Conservation (phyloP, 1,140 invertebrate genomes). For the Zaprionus ghesquierei region DNA sequence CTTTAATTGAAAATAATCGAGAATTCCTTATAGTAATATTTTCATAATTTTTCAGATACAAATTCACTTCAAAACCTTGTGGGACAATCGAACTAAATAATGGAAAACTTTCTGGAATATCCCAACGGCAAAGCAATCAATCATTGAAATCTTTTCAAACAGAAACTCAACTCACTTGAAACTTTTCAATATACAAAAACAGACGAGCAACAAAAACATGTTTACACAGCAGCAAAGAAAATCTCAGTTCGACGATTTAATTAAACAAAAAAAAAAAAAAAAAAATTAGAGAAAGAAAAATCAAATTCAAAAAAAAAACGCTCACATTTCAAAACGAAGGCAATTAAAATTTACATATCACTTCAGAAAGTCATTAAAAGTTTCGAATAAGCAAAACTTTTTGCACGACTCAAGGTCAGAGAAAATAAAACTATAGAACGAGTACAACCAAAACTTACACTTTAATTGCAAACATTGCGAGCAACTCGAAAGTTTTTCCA, state of each 20-base stretch:
- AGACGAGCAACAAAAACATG: not conserved
- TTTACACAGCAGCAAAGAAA: not conserved
- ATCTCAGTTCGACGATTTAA: not conserved
- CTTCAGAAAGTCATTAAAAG: not conserved
- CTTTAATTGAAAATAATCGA: too few relatives aligned
- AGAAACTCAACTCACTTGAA: not conserved
- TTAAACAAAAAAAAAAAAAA: not conserved
- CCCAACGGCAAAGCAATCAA: not conserved
- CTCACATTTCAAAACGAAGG: not conserved
- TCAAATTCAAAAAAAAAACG: conserved; percentile 1
- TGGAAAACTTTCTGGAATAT: not conserved
- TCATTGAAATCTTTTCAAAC: not conserved
- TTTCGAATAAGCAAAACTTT: not conserved
- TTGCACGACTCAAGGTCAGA: not conserved
- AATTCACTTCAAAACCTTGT: too few relatives aligned
- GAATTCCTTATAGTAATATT: too few relatives aligned
- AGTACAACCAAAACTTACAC: not conserved
- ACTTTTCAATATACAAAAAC: not conserved
- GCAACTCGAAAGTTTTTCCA: not conserved
- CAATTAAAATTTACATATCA: not conserved
- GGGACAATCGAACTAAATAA: not conserved
- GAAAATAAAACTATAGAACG: not conserved
- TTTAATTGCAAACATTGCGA: not conserved
- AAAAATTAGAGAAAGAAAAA: not conserved
- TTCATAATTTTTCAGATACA: too few relatives aligned